Conservation (phyloP, 2,888 invertebrate species). For the Bibio marci region DNA sequence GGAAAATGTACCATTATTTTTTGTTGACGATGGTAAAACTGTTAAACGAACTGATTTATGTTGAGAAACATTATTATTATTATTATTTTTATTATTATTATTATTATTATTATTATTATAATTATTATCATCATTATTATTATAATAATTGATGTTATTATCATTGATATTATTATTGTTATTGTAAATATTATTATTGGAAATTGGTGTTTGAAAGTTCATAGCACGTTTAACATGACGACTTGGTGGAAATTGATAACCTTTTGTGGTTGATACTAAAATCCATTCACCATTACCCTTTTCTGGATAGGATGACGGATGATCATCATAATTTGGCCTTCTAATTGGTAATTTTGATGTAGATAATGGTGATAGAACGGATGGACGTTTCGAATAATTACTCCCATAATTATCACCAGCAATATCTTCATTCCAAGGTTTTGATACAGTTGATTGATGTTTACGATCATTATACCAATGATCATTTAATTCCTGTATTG, state of each 20-base stretch:
- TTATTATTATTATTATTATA: conserved; percentile 3
- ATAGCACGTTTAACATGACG: conserved; percentile 25
- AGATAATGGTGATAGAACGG: conserved; percentile 1
- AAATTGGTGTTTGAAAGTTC: conserved; percentile 14
- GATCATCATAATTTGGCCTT: conserved; percentile 14
- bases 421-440: conserved; percentile 31
- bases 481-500: conserved; percentile 4
- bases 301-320: conserved; percentile 40
- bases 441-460: conserved; percentile 11
- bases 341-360: conserved; percentile 4
- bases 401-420: conserved; percentile 32
- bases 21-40: conserved; percentile 43
- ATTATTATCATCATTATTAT: not conserved
- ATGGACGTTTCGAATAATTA: conserved; percentile 35
- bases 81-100: conserved; percentile 18
- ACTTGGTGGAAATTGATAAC: conserved; percentile 37
- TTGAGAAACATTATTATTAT: conserved; percentile 31
- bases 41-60: conserved; percentile 45
- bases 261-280: conserved; percentile 57
- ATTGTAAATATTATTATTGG: conserved; percentile 4
- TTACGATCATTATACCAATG: conserved; percentile 3
- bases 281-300: conserved; percentile 63
- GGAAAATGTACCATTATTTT: conserved; percentile 5
- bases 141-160: not conserved
- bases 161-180: not conserved